Percentiles rank a stretch among this genome's conserved stretches.
These are phyloP conservation scores for Trichonephila inaurata DNA, from an alignment of 1,140 invertebrate genomes.

Conservation along the genomic window DNA sequence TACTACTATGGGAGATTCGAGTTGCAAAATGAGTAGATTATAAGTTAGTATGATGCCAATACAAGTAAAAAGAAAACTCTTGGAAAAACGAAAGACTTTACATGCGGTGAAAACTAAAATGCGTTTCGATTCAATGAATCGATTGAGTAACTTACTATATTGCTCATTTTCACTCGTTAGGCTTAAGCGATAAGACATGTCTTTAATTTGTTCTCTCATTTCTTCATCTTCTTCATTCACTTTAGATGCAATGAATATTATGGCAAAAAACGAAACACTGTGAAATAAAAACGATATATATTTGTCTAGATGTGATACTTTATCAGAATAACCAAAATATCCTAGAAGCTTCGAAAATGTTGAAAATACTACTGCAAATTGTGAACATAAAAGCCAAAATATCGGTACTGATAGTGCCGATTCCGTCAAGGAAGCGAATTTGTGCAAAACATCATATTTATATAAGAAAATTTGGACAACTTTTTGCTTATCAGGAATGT, in stretches of 20 bases:
- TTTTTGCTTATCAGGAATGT: too few species aligned
- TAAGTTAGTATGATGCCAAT: slow-evolving; percentile 17
- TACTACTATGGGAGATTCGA: background rate
- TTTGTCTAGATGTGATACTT: background rate
- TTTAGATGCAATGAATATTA: background rate
- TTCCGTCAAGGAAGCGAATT: background rate
- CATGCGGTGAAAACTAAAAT: background rate
- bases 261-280: slow-evolving; percentile 17
- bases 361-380: background rate
- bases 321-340: background rate
- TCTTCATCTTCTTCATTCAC: slow-evolving; percentile 1
- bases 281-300: background rate
- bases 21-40: slow-evolving; percentile 35
- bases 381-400: background rate
- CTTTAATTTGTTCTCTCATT: background rate
- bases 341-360: background rate
- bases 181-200: background rate
- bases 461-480: background rate
- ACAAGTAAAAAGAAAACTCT: background rate
- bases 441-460: background rate
- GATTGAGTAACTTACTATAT: background rate
- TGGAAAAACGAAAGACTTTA: background rate
- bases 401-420: background rate
- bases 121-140: background rate
- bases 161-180: background rate